These are phyloP conservation scores for Anoura caudifer DNA, from an alignment of 2,113 vertebrate species.

Conservation along the genomic window DNA sequence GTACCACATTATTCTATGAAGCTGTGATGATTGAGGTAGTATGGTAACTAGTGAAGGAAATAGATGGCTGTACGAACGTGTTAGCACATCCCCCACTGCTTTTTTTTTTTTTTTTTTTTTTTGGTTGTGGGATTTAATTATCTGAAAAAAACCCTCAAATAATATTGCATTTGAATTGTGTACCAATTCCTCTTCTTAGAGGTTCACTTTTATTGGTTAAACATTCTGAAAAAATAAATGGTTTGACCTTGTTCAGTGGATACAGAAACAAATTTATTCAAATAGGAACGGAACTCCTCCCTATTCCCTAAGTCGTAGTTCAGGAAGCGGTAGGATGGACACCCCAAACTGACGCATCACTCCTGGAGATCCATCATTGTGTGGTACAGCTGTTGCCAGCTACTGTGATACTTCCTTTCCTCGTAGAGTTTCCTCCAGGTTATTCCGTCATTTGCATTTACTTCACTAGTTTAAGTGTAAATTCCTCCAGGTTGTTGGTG, in stretches of 20 bases:
- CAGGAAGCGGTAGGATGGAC: background rate
- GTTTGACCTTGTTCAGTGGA: background rate
- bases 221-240: background rate
- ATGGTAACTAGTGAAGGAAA: background rate
- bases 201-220: background rate
- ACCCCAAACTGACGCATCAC: background rate
- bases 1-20: background rate
- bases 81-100: background rate
- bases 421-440: background rate
- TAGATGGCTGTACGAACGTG: background rate
- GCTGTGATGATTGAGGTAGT: background rate
- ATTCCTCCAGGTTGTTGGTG: background rate
- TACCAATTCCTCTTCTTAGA: background rate
- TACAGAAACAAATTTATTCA: background rate
- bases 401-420: background rate
- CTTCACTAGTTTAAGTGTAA: background rate
- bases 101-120: background rate
- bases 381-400: background rate
- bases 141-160: background rate
- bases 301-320: background rate
- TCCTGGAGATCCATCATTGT: background rate
- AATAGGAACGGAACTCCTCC: background rate
- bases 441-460: background rate
- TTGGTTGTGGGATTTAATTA: background rate
- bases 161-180: background rate